Base-by-base conservation (phyloP, 1,140 invertebrate genomes). In the Drosophila yakuba region DNA sequence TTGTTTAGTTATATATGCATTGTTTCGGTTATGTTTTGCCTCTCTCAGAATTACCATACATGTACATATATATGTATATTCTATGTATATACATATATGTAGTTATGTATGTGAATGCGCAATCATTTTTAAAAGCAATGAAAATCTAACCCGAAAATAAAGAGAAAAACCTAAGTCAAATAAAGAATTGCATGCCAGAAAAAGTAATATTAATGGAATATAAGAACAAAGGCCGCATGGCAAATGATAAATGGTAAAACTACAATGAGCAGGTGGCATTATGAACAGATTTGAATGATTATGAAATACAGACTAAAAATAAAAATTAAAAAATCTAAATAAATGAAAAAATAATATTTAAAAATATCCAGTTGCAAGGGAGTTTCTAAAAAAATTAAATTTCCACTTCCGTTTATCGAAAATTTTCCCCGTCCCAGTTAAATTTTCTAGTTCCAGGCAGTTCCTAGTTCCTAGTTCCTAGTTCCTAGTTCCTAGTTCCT, bases 31-130 rank as follows among this genome's bases (percentile, higher is more conserved):
- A 48, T 17, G 63, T 61, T 74, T 63, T 39, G 43, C 25, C 69
- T 63, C 58, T 63, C 72, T 74, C 69, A 56, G 54, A 69, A 71
- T 45, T 61, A 62, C 50, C 71, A 54, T 74, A 74, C 52, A 48
- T 57, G 62, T 72, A 74, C 55, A n/a, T n/a, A 54, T 74, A 74
- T 74, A 74, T 74, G 67, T 74, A 72, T 72, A 74, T 61, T 72
- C 57, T 50, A 74, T 73, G 67, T 74, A 72, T 71, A 74, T 74
- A 17, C 17, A 17, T 17, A 63, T 74, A 64, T 74, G 69, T 64
- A 74, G 69, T 63, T 74, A 74, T 74, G 69, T 74, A 74, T 74
- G 72, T 74, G 72, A 55, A 74, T 54, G 44, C 68, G 57, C 73
- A 74, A 69, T 71, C 67, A 71, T 71, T 71, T 48, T 48, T 69